These are phyloP conservation scores for Drosophila kohkoa DNA, from an alignment of 1,140 invertebrate species.

Conservation along the genomic window DNA sequence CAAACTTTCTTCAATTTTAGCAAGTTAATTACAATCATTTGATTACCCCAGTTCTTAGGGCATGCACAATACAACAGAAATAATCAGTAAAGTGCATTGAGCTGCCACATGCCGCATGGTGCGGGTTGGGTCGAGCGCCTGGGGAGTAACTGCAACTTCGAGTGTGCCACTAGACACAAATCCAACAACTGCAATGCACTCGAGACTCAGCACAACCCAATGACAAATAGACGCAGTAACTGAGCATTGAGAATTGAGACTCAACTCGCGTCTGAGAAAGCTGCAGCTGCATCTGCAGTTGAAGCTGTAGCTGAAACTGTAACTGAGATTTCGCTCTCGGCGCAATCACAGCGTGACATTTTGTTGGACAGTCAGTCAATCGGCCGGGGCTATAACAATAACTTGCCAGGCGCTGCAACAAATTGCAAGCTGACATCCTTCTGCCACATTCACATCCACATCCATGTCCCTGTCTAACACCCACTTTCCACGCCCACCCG, in stretches of 20 bases:
- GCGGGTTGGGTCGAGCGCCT: slow-evolving; percentile 38
- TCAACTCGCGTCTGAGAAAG: slow-evolving; percentile 17
- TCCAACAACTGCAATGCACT: slow-evolving; percentile 67
- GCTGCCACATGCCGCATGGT: slow-evolving; percentile 23
- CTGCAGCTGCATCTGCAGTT: slow-evolving; percentile 8
- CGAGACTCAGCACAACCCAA: slow-evolving; percentile 58
- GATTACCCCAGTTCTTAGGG: neutral
- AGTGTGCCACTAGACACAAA: slow-evolving; percentile 68
- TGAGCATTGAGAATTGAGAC: slow-evolving; percentile 25
- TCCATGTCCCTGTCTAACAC: too few species aligned
- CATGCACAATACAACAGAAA: slow-evolving; percentile 52
- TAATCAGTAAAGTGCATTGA: slow-evolving; percentile 78
- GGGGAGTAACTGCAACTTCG: slow-evolving; percentile 41
- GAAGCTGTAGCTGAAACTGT: slow-evolving; percentile 57
- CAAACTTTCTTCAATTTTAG: too few species aligned
- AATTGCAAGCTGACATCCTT: slow-evolving; percentile 53
- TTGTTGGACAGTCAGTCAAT: slow-evolving; percentile 57
- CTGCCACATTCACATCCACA: neutral
- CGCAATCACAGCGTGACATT: slow-evolving; percentile 76
- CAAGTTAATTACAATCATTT: neutral
- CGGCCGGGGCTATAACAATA: slow-evolving; percentile 51
- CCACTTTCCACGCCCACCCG: neutral
- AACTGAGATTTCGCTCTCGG: slow-evolving; percentile 68
- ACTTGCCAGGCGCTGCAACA: slow-evolving; percentile 49
- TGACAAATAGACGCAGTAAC: slow-evolving; percentile 52